phyloP scores from a whole-genome alignment of 2,888 invertebrate species.

The Acrobasis repandana region DNA sequence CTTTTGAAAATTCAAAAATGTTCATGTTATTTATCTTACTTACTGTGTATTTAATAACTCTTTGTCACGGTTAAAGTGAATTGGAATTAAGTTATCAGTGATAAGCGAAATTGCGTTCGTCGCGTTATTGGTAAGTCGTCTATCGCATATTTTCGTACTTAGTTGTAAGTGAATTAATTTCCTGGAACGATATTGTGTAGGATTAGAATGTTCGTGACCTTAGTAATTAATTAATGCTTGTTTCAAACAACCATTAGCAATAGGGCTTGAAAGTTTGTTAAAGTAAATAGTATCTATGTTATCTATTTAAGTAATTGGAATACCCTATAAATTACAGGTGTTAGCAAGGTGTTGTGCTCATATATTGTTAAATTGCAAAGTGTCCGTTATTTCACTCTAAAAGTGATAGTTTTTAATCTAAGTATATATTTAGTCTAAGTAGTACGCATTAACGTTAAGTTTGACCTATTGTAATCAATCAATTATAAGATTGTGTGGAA shows the following conservation, averaged over 20 bases:
- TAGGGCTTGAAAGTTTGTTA: not conserved
- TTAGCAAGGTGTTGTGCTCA: too few relatives aligned
- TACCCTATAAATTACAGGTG: too few relatives aligned
- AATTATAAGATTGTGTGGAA: too few relatives aligned
- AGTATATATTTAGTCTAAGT: too few relatives aligned
- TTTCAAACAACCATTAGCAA: not conserved
- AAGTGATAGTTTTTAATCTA: too few relatives aligned
- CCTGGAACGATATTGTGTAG: not conserved
- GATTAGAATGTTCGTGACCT: not conserved
- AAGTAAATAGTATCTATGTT: not conserved
- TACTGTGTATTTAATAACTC: conserved; percentile 75
- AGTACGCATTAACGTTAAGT: too few relatives aligned
- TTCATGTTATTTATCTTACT: conserved; percentile 73
- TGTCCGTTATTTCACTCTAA: too few relatives aligned
- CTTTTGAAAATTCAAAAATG: conserved; percentile 45
- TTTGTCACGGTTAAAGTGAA: conserved; percentile 66
- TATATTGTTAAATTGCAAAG: too few relatives aligned
- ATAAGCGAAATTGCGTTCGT: conserved; percentile 46
- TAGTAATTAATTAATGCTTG: not conserved
- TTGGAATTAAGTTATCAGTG: conserved; percentile 52
- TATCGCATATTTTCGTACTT: conserved; percentile 17
- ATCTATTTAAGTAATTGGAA: not conserved
- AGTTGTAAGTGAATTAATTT: conserved; percentile 6
- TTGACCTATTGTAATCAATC: too few relatives aligned
- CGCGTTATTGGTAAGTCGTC: conserved; percentile 43